Evolutionary conservation across 2,113 vertebrate genomes (phyloP), one percentile per base, ranked within the genome.

Genomic region (Struthidea cinerea): DNA sequence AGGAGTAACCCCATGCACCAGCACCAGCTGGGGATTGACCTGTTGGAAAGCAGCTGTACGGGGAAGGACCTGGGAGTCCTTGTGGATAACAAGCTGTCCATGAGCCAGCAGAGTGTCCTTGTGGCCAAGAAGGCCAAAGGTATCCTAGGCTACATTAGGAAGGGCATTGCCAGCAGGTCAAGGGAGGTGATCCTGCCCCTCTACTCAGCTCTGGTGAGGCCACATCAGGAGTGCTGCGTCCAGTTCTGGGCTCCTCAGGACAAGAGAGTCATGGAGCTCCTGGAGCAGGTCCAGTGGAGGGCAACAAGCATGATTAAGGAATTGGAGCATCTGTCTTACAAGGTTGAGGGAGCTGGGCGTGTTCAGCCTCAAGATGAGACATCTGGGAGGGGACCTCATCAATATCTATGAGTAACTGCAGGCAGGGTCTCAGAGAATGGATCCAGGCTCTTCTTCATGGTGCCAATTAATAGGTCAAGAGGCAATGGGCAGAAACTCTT

Each of bases 51-150:
- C 23, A 60, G 52, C 28, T 75, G 6, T 12, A 2, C 5, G 6
- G 69, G 6, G 52, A 59, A 46, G 52, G 37, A 39, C 13, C 16
- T 39, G 1, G 7, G 35, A 1, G 16, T 30, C 14, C 87, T 60
- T 1, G 23, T 39, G 69, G 9, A 30, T 39, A 46, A 0, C 46
- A 67, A 26, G 5, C 19, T 75, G 33, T 24, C 39, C 69, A 18
- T 7, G 23, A 30, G 19, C 19, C 59, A 67, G 32, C 18, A 9
- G 3, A 1, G 11, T 53, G 44, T 0, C 23, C 23, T 0, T 3
- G 44, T 2, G 9, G 8, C 0, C 2, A 3, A 50, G 28, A 74
- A 28, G 3, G 5, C 26, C 59, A 52, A 0, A 4, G 28, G 23
- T 0, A 1, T 24, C 23, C 23, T 80, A 9, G 4, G 20, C 1